Base-by-base conservation (phyloP, 2,113 vertebrate genomes). In the Pseudorhombus dupliciocellatus region DNA sequence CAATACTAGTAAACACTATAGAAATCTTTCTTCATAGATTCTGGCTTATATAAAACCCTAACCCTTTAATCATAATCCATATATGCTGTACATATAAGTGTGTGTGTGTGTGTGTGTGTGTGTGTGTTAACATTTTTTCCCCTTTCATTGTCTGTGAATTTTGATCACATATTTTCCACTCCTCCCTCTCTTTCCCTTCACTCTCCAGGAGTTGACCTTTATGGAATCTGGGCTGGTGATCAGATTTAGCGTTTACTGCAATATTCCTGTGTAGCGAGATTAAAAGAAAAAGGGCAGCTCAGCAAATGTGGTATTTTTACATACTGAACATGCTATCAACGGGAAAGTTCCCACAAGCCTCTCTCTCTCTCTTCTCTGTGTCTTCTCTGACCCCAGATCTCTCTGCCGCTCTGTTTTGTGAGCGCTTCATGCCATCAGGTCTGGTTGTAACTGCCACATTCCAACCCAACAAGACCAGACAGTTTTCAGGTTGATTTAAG, bases 151-250 rank as follows among this genome's bases (percentile, higher is more conserved):
- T 92, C 86, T 91, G 40, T 91, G 93, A 94, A 95, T 95, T 95
- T 88, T 84, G 75, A 87, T 90, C 67, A 80, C 66, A 64, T 50
- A 64, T 82, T 73, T 76, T 60, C 4, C 34, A 52, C 48, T 75
- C 44, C 93, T 94, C 94, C 48, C 79, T 50, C 70, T 93, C 90
- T 93, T 74, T 93, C 93, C 92, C 88, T 94, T 95, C 25, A 31
- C 88, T 90, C 84, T 84, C 91, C 94, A 46, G 44, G 94, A 77
- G 90, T 66, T 95, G 95, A 96, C 96, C 95, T 97, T 97, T 92
- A 25, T 84, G 83, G 93, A 96, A 95, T 96, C 94, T 94, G 91
- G 86, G 91, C 93, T 87, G 84, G 70, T 90, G 93, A 96, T 95
- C 95, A 93, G 93, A 94, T 93, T 90, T 89, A 94, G 88, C 80